Percentiles rank a stretch among this genome's conserved stretches.
These are phyloP conservation scores for Tamandua tetradactyla DNA, from an alignment of 2,797 vertebrate genomes.

Conservation along the genomic window DNA sequence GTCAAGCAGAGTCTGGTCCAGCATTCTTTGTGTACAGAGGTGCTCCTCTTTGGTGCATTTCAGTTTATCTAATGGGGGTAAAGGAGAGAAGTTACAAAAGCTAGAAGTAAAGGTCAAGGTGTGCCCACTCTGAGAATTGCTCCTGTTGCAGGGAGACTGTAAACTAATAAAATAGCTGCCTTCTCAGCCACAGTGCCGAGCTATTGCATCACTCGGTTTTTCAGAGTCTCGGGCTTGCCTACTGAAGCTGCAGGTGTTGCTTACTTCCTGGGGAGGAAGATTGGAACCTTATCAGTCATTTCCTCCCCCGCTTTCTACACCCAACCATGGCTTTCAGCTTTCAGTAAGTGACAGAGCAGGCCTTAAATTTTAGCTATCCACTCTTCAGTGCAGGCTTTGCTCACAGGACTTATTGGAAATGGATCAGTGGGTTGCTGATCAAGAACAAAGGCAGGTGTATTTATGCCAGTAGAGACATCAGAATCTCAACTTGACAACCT, in stretches of 20 bases:
- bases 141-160: background rate
- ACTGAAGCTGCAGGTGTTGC: background rate
- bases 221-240: background rate
- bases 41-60: conserved; percentile 89
- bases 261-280: background rate
- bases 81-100: conserved; percentile 71
- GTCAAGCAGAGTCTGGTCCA: conserved; percentile 89
- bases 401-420: background rate
- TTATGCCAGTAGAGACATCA: background rate
- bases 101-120: background rate
- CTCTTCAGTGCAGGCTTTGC: background rate
- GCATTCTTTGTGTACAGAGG: conserved; percentile 87
- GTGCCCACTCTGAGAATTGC: background rate
- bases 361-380: background rate
- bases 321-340: conserved; percentile 25
- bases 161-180: conserved; percentile 18
- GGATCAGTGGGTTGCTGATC: background rate
- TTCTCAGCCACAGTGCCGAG: conserved; percentile 17
- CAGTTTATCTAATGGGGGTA: conserved; percentile 87
- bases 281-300: conserved; percentile 5
- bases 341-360: background rate
- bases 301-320: conserved; percentile 43
- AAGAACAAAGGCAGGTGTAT: background rate
- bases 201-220: background rate
- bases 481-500: background rate